Evolutionary conservation across 2,797 vertebrate species (phyloP), one percentile per base, ranked within the genome.

Genomic region (Cyclopterus lumpus): DNA sequence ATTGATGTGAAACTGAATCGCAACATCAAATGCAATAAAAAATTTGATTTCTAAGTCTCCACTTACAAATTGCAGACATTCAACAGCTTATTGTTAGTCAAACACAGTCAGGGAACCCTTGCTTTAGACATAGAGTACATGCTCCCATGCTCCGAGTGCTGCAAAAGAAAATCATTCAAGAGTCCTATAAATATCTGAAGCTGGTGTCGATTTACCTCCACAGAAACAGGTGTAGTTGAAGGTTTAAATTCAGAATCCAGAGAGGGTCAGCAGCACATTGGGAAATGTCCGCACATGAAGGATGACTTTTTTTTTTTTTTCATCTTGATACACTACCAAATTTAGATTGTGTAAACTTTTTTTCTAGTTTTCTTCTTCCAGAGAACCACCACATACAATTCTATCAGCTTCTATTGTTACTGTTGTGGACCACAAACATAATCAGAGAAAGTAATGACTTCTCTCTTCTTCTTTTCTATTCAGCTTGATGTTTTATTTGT

Each of bases 121-220:
- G 85, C 83, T 82, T 79, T 83, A 86, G 80, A 83, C 24, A 5
- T 28, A n/a, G 34, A 36, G 34, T 36, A 9, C 44, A 15, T 42
- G n/a, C 36, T 74, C 60, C 58, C 14, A 6, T 58, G 48, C 67
- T 78, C 72, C 60, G n/a, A 61, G 68, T 67, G 67, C 66, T 53
- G 73, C 63, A 53, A 57, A 66, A 80, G 81, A 78, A 82, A 79
- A 87, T 88, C 71, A 66, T 81, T 86, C 73, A 82, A 66, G 30
- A 16, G 55, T 59, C 30, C 84, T 89, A 86, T 67, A 87, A 86
- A 88, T 87, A 91, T 61, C 68, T 51, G 38, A 22, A 57, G 42
- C 53, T 71, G 67, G 38, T 64, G 48, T 82, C 51, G 64, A 70
- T 77, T 82, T 81, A 71, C 53, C 38, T 57, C 58, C 44, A 53